phyloP scores from a whole-genome alignment of 2,113 vertebrate genomes.

The Montifringilla adamsi region DNA sequence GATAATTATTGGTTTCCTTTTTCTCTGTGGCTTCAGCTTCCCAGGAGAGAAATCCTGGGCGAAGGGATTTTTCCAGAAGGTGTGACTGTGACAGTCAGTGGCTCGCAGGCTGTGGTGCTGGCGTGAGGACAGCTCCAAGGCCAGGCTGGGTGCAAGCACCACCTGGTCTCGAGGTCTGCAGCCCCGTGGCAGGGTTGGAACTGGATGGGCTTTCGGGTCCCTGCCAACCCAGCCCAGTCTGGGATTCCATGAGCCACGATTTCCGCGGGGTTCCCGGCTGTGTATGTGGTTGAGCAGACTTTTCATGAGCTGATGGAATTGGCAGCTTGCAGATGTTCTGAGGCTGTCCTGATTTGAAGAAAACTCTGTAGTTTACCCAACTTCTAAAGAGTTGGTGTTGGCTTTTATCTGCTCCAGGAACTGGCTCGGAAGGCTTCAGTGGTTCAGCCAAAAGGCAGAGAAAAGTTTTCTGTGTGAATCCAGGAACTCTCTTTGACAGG shows the following conservation, averaged over 20 bases:
- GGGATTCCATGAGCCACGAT: rapidly evolving
- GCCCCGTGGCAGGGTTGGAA: neutral
- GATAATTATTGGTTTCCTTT: too few relatives aligned
- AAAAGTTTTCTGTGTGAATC: neutral
- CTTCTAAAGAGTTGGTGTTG: neutral
- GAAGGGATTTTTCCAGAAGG: neutral
- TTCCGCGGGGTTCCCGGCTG: neutral
- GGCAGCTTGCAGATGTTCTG: neutral
- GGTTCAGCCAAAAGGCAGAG: neutral
- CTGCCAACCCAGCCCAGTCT: neutral
- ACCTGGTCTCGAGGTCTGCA: neutral
- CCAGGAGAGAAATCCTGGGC: too few relatives aligned
- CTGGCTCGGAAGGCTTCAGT: neutral
- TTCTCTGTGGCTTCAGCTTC: too few relatives aligned
- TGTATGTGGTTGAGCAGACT: neutral
- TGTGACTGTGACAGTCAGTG: neutral
- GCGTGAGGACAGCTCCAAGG: neutral
- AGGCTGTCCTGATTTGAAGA: neutral
- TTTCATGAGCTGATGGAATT: neutral
- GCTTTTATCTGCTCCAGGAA: neutral
- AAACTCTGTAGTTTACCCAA: neutral
- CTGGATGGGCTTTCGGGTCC: rapidly evolving
- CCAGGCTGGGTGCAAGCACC: neutral
- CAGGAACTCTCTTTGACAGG: neutral
- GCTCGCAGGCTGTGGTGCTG: neutral